Evolutionary conservation across 2,797 vertebrate genomes (phyloP).

Genomic region (Liasis olivaceus): DNA sequence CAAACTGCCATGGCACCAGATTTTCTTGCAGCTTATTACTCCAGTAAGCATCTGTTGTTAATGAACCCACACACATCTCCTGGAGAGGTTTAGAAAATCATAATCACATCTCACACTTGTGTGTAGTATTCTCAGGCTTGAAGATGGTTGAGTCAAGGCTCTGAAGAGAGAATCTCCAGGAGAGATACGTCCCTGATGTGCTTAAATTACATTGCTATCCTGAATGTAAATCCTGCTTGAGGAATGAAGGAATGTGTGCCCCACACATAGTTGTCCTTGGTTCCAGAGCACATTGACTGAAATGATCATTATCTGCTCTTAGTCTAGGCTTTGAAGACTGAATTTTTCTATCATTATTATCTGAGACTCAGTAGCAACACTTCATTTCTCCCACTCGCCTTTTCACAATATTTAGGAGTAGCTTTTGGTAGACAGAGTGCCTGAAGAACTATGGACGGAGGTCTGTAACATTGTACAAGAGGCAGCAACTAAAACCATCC

Average conservation of each 20-base stretch:
- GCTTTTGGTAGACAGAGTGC: no score
- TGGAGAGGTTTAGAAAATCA: neutral
- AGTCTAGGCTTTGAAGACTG: neutral
- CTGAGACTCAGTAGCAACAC: neutral
- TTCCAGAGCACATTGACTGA: neutral
- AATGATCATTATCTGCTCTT: no score
- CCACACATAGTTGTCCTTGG: neutral
- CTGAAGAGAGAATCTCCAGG: neutral
- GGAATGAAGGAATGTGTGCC: neutral
- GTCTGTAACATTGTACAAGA: no score
- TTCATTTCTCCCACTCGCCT: neutral
- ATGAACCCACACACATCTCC: conserved; percentile 13
- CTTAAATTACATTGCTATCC: neutral
- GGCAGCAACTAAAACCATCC: no score
- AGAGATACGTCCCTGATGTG: neutral
- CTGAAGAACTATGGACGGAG: no score
- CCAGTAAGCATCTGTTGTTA: neutral
- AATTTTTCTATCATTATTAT: neutral
- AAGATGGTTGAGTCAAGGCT: conserved; percentile 8
- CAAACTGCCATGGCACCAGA: neutral
- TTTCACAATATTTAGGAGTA: neutral
- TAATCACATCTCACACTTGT: neutral
- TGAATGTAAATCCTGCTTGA: neutral
- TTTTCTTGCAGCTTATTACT: neutral
- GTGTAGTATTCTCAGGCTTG: rapidly evolving